These are phyloP conservation scores for Pristionchus exspectatus DNA, from an alignment of 2,888 invertebrate species.

Conservation along the genomic window DNA sequence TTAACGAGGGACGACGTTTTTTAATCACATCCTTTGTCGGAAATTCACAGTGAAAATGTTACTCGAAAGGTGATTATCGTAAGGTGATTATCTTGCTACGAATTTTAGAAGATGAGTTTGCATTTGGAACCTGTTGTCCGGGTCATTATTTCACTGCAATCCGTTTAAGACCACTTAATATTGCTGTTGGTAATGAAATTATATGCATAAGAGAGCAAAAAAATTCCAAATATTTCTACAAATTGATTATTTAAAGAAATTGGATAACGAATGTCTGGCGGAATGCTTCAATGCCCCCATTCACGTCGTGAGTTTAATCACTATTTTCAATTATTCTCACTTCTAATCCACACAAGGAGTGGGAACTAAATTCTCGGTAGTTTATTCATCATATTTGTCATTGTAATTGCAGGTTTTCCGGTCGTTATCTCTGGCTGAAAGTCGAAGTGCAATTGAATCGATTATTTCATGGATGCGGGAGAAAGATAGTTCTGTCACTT, in stretches of 20 bases:
- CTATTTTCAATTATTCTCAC: background rate
- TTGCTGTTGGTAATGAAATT: background rate
- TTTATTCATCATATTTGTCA: background rate
- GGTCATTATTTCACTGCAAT: background rate
- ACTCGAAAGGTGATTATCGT: no score
- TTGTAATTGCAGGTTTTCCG: constrained; percentile 22
- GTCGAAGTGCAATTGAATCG: constrained; percentile 35
- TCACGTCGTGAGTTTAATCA: constrained; percentile 13
- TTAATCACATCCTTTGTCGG: no score
- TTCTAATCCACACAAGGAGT: no score
- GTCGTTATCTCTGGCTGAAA: background rate
- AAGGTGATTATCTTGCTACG: no score
- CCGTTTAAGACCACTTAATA: no score
- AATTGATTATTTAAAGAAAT: background rate
- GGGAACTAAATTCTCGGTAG: no score
- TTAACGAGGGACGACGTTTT: no score
- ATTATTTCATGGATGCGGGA: constrained; percentile 45
- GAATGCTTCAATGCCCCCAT: constrained; percentile 7
- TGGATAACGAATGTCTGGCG: background rate
- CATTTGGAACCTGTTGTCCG: no score
- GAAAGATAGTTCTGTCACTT: constrained; percentile 50
- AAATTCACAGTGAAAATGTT: no score
- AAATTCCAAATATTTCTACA: background rate
- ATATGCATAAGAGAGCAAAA: background rate
- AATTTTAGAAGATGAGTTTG: no score